Evolutionary conservation across 2,888 invertebrate species (phyloP).

Genomic region (Seira ritae): DNA sequence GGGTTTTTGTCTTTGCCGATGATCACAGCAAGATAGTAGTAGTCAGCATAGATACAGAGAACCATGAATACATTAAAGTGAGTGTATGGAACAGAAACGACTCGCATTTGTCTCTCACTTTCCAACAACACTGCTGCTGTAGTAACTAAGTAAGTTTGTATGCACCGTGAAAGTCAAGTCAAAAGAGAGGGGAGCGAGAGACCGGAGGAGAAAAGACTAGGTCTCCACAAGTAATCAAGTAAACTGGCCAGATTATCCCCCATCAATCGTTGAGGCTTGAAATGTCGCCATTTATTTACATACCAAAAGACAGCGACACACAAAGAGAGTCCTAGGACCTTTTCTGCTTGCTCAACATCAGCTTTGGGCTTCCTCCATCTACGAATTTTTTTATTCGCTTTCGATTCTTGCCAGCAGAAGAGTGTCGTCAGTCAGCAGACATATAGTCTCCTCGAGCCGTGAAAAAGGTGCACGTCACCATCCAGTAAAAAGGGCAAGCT

Average conservation of each 20-base stretch:
- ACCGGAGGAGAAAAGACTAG: conserved; percentile 18
- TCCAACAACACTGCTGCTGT: too few species aligned
- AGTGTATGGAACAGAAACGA: background rate
- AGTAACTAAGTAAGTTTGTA: too few species aligned
- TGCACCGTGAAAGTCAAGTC: background rate
- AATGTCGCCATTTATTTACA: conserved; percentile 66
- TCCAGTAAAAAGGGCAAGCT: conserved; percentile 47
- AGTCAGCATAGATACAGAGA: background rate
- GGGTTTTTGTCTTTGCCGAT: background rate
- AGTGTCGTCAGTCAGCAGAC: conserved; percentile 41
- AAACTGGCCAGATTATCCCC: conserved; percentile 63
- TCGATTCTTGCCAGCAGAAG: conserved; percentile 12
- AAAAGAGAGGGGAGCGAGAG: conserved; percentile 1
- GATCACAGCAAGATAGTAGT: background rate
- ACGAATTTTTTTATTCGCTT: conserved; percentile 13
- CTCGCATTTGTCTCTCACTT: conserved; percentile 3
- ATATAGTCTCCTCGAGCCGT: too few species aligned
- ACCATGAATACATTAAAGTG: background rate
- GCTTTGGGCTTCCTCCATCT: background rate
- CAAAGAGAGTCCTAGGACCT: conserved; percentile 31
- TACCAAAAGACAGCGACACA: conserved; percentile 47
- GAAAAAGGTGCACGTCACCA: conserved; percentile 56
- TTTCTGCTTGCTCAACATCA: background rate
- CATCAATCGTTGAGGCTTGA: conserved; percentile 64
- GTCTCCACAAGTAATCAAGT: conserved; percentile 57